Percentiles rank a stretch among this genome's conserved stretches.
phyloP scores from a whole-genome alignment of 2,113 vertebrate genomes.

The Epinephelus moara region DNA sequence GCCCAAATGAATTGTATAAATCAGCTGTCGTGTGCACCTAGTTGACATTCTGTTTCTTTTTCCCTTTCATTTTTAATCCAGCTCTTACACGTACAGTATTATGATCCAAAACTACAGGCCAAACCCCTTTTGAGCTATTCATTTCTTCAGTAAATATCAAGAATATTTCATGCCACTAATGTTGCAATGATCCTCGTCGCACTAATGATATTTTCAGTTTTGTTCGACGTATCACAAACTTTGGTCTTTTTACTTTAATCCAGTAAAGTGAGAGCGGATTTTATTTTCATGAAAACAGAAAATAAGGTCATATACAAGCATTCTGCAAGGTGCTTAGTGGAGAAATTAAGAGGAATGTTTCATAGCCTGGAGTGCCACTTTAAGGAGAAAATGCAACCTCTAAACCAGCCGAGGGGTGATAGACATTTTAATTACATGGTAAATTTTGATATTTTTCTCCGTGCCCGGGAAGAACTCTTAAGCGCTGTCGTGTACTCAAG shows the following conservation, averaged over 20 bases:
- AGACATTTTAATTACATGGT: conserved; percentile 89
- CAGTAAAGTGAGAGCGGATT: conserved; percentile 83
- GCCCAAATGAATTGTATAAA: conserved; percentile 99
- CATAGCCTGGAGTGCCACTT: conserved; percentile 84
- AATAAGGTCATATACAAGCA: conserved; percentile 78
- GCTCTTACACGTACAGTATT: conserved; percentile 64
- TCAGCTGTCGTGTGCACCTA: conserved; percentile 98
- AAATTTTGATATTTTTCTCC: conserved; percentile 83
- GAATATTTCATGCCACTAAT: conserved; percentile 25
- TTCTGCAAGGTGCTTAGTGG: conserved; percentile 81
- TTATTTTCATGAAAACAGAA: conserved; percentile 78
- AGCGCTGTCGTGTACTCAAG: conserved; percentile 67
- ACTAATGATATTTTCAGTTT: conserved; percentile 4
- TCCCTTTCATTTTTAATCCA: conserved; percentile 84
- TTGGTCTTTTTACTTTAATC: conserved; percentile 83
- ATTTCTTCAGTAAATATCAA: conserved; percentile 37
- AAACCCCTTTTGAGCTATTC: conserved; percentile 37
- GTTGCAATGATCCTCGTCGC: background rate
- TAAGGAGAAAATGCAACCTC: conserved; percentile 76
- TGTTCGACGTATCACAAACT: conserved; percentile 29
- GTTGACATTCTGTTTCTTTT: conserved; percentile 92
- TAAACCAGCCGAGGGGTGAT: conserved; percentile 81
- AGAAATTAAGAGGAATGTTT: conserved; percentile 82
- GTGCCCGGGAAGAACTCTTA: conserved; percentile 77
- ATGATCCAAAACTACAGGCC: conserved; percentile 58